Base-by-base conservation (phyloP, 1,140 invertebrate species). In the Drosophila tsacasi region DNA sequence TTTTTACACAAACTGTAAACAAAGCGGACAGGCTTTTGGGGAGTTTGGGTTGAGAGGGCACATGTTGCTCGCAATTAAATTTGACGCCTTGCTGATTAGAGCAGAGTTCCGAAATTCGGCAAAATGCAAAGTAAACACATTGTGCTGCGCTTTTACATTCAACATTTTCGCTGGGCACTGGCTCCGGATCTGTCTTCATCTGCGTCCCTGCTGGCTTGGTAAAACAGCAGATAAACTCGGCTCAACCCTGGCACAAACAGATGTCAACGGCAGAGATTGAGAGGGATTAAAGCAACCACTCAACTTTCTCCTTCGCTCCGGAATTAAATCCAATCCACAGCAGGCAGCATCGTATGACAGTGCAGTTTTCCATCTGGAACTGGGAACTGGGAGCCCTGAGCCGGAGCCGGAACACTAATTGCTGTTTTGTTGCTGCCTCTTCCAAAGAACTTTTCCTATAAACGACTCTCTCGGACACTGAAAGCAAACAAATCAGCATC, bases 381-480 rank as follows among this genome's bases (percentile, higher is more conserved):
- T 54, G 7, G 52, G 25, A 50, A 1, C 13, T 21, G 32, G 19
- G 19, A 47, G 6, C 27, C 12, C 12, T 2, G 21, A 35, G 12
- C 12, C 32, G n/a, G 3, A 72, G 65, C 27, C 27, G 44, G 52
- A 37, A 27, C 74, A 54, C 54, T 76, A 76, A 76, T 76, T 76
- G 61, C 62, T 76, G 74, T 52, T 64, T 35, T 59, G 54, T 76
- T 76, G 30, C 50, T 52, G 50, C 50, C 27, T 19, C 39, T 23
- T 7, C 12, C 25, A 12, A 19, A n/a, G 12, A 23, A 76, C 72
- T 76, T 76, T 67, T 76, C 49, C 63, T 76, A 76, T 76, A 76
- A 76, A 76, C 62, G 40, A 25, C 5, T 21, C 61, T 21, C 17
- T 27, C 40, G n/a, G 27, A 42, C 73, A 55, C 54, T 52, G 52